Conservation (phyloP, 1,140 invertebrate genomes). For the Nylanderia fulva region DNA sequence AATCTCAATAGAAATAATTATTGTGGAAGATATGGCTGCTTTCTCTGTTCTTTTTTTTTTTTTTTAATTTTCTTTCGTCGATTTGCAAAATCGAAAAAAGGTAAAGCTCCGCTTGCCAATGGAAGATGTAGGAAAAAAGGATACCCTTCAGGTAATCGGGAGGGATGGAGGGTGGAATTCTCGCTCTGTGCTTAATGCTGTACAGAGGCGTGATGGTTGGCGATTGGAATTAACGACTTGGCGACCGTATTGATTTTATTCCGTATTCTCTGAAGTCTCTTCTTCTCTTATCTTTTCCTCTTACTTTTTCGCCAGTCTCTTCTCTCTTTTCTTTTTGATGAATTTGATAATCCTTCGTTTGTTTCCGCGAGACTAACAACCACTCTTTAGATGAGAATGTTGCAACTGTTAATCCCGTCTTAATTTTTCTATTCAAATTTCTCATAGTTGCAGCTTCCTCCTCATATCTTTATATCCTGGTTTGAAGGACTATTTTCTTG, state of each 20-base stretch:
- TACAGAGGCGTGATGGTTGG: slow-evolving; percentile 78
- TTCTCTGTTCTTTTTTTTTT: background rate
- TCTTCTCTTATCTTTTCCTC: slow-evolving; percentile 57
- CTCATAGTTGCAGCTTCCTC: slow-evolving; percentile 12
- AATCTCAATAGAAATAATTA: slow-evolving; percentile 52
- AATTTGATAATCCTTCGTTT: slow-evolving; percentile 55
- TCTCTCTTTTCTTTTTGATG: background rate
- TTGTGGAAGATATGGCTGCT: slow-evolving; percentile 27
- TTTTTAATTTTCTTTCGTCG: background rate
- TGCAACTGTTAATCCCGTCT: slow-evolving; percentile 20
- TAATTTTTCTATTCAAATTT: slow-evolving; percentile 53
- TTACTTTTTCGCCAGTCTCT: slow-evolving; percentile 32
- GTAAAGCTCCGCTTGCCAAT: slow-evolving; percentile 6
- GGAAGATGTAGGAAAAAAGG: slow-evolving; percentile 17
- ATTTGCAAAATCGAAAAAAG: slow-evolving; percentile 29
- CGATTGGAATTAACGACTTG: slow-evolving; percentile 84
- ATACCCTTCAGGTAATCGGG: slow-evolving; percentile 43
- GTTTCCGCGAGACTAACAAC: slow-evolving; percentile 39
- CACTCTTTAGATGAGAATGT: background rate
- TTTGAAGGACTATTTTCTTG: slow-evolving; percentile 44
- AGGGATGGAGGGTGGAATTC: slow-evolving; percentile 35
- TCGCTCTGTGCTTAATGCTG: slow-evolving; percentile 75
- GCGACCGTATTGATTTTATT: slow-evolving; percentile 83
- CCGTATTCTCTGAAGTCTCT: slow-evolving; percentile 51
- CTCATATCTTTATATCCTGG: slow-evolving; percentile 34